Evolutionary conservation across 2,113 vertebrate genomes (phyloP).

Genomic region (Cariama cristata): DNA sequence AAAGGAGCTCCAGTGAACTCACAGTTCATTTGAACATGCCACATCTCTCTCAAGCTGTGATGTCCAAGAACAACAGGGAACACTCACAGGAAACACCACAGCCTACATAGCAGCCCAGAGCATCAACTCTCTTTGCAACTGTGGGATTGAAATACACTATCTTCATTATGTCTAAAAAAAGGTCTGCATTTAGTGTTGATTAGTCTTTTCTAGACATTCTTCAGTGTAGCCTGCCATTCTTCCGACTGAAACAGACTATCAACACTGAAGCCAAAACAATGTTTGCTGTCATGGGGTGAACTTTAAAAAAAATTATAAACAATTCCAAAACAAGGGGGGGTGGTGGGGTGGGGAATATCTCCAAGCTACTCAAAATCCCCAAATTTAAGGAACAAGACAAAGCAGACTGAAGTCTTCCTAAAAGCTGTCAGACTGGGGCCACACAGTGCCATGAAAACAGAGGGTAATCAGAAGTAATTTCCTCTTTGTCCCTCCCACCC

Average conservation of each 20-base stretch:
- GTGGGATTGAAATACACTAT: slow-evolving; percentile 6
- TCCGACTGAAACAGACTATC: not conserved
- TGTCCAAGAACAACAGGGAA: not conserved
- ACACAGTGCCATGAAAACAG: slow-evolving; percentile 51
- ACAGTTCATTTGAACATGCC: not conserved
- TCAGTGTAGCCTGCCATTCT: not conserved
- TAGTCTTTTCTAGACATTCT: slow-evolving; percentile 44
- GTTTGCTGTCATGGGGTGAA: not conserved
- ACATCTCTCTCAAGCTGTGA: not conserved
- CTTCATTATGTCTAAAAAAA: not conserved
- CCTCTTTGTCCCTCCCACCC: slow-evolving; percentile 71
- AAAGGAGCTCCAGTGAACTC: not conserved
- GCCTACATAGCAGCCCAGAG: not conserved
- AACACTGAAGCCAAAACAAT: slow-evolving; percentile 18
- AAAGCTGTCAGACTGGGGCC: slow-evolving; percentile 9
- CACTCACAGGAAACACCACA: not conserved
- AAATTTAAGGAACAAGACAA: not conserved
- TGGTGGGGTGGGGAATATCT: not conserved
- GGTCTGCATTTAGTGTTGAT: not conserved
- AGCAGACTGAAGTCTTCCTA: slow-evolving; percentile 35
- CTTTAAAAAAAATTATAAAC: not conserved
- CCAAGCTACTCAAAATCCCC: not conserved
- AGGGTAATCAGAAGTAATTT: slow-evolving; percentile 74
- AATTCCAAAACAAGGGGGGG: not conserved
- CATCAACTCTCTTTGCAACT: not conserved